phyloP scores from a whole-genome alignment of 1,140 invertebrate genomes.

The Bradynema listronoti region DNA sequence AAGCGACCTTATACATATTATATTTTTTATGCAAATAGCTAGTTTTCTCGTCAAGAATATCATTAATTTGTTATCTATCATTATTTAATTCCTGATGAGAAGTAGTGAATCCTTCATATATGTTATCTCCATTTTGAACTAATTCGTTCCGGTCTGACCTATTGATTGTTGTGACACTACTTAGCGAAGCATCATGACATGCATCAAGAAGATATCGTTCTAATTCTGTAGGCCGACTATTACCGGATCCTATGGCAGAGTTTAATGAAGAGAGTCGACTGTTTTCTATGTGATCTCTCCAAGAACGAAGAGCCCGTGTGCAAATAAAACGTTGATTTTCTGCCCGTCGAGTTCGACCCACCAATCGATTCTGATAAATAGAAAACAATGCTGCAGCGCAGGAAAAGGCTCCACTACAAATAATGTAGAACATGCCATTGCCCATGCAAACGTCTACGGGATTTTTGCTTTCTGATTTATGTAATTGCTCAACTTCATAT shows the following conservation, averaged over 20 bases:
- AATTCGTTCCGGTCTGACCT: not conserved
- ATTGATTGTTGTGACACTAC: not conserved
- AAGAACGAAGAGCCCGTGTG: constrained; percentile 7
- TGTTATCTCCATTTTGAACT: not conserved
- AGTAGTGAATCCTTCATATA: not conserved
- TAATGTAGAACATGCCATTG: constrained; percentile 7
- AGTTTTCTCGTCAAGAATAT: too few species aligned
- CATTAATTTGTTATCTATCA: too few species aligned
- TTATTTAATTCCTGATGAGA: too few species aligned
- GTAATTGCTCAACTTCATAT: too few species aligned
- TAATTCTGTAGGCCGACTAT: not conserved
- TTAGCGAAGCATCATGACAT: not conserved
- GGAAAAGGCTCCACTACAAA: constrained; percentile 6
- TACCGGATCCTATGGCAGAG: not conserved
- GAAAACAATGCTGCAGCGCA: constrained; percentile 9
- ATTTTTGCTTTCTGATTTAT: too few species aligned
- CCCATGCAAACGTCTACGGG: not conserved
- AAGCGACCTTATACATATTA: too few species aligned
- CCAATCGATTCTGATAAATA: constrained; percentile 3
- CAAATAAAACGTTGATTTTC: constrained; percentile 14
- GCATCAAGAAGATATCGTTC: constrained; percentile 7
- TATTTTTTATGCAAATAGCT: too few species aligned
- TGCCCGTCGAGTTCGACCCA: not conserved
- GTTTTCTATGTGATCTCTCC: constrained; percentile 4
- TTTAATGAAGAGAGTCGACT: not conserved